A percentile compares a stretch with the other conserved stretches of the same genome.
These are phyloP conservation scores for Fukomys damarensis DNA, from an alignment of 2,113 vertebrate species.

Conservation along the genomic window DNA sequence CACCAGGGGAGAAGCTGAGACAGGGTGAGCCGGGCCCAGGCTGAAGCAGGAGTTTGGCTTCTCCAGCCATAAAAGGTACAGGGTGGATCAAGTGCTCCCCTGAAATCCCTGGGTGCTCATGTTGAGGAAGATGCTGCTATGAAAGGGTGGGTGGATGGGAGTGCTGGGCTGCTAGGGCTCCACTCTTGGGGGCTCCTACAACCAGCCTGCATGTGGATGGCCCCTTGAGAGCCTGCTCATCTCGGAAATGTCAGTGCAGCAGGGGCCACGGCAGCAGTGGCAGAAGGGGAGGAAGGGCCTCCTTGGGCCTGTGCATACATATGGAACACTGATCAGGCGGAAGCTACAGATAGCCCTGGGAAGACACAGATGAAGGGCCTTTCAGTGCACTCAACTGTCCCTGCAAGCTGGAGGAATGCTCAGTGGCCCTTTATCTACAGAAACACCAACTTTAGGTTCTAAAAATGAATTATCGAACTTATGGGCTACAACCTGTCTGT, in stretches of 20 bases:
- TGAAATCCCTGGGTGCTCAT: neutral
- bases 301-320: accelerated
- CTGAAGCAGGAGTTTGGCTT: neutral
- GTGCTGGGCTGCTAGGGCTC: neutral
- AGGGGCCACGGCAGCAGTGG: neutral
- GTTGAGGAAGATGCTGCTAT: neutral
- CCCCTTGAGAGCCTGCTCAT: neutral
- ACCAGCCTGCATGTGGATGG: accelerated
- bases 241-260: neutral
- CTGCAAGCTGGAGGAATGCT: neutral
- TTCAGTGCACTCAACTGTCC: too few species aligned
- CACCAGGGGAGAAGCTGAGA: too few species aligned
- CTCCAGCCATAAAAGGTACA: neutral
- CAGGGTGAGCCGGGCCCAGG: neutral
- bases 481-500: neutral
- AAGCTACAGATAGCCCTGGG: neutral
- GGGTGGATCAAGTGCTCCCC: neutral
- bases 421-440: too few species aligned
- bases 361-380: neutral
- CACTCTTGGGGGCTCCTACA: neutral
- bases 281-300: neutral
- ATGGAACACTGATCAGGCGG: neutral
- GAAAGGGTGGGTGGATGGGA: neutral
- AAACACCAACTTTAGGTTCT: neutral
- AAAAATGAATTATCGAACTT: neutral